Evolutionary conservation across 2,797 vertebrate species (phyloP).

Genomic region (Lacerta agilis): DNA sequence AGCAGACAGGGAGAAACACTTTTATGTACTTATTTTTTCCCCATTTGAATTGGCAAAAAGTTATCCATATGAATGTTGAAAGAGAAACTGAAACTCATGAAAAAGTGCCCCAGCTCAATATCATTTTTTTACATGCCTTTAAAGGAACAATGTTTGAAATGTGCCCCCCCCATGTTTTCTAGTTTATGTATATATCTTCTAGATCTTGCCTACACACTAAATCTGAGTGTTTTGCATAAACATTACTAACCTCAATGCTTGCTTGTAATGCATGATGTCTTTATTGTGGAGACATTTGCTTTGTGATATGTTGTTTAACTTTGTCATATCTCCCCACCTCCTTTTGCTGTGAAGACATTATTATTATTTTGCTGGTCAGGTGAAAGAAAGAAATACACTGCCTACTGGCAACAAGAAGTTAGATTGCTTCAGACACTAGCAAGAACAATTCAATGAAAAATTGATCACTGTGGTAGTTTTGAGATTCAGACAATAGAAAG

Average conservation of each 20-base stretch:
- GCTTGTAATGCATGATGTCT: neutral
- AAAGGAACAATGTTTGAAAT: neutral
- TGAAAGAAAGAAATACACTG: neutral
- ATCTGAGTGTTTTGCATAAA: neutral
- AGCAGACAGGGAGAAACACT: too few species aligned
- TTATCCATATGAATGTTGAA: neutral
- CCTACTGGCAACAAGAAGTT: neutral
- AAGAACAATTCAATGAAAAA: neutral
- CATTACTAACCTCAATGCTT: neutral
- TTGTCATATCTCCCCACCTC: neutral
- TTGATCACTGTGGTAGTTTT: neutral
- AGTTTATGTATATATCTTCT: too few species aligned
- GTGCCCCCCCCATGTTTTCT: neutral
- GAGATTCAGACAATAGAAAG: neutral
- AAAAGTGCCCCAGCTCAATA: neutral
- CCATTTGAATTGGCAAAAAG: neutral
- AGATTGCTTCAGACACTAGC: neutral
- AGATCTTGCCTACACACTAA: neutral
- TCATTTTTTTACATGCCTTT: neutral
- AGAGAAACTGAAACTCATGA: neutral
- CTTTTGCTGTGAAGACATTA: neutral
- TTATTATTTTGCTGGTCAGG: neutral
- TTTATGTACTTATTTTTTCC: neutral
- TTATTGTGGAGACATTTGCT: neutral
- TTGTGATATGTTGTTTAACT: neutral